Conservation (phyloP, 1,140 invertebrate genomes). For the Batillaria attramentaria region DNA sequence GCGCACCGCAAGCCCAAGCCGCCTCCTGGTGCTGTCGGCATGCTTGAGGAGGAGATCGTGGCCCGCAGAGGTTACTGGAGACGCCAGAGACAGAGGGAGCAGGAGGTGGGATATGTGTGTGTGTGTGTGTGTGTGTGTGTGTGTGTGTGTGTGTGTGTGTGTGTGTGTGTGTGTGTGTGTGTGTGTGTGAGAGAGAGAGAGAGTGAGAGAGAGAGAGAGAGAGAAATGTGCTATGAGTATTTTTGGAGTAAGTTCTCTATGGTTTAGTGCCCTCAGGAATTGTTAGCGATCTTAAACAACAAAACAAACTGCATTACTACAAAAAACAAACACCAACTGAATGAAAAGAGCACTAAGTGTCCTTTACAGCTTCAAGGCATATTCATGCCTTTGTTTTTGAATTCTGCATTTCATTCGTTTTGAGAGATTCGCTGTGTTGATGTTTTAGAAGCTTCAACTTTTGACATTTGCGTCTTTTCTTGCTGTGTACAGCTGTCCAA, state of each 20-base stretch:
- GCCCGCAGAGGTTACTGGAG: conserved; percentile 65
- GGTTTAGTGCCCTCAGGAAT: not conserved
- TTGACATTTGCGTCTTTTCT: no score
- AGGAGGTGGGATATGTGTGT: conserved; percentile 35
- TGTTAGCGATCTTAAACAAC: no score
- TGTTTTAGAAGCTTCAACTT: no score
- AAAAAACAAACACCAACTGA: no score
- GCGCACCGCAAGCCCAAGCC: conserved; percentile 62
- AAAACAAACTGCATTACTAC: no score
- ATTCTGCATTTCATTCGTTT: no score
- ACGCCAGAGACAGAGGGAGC: conserved; percentile 60
- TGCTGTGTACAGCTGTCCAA: conserved; percentile 41
- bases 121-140: not conserved
- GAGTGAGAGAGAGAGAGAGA: not conserved
- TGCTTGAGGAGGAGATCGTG: conserved; percentile 67
- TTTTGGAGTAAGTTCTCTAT: not conserved
- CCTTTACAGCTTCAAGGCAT: no score
- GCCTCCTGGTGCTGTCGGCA: conserved; percentile 64
- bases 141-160: not conserved
- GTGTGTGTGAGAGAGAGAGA: not conserved
- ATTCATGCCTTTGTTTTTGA: no score
- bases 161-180: not conserved
- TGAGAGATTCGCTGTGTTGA: no score
- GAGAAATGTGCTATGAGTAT: not conserved
- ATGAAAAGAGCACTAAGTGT: no score